phyloP scores from a whole-genome alignment of 2,888 invertebrate species.

The Iphiclides podalirius region DNA sequence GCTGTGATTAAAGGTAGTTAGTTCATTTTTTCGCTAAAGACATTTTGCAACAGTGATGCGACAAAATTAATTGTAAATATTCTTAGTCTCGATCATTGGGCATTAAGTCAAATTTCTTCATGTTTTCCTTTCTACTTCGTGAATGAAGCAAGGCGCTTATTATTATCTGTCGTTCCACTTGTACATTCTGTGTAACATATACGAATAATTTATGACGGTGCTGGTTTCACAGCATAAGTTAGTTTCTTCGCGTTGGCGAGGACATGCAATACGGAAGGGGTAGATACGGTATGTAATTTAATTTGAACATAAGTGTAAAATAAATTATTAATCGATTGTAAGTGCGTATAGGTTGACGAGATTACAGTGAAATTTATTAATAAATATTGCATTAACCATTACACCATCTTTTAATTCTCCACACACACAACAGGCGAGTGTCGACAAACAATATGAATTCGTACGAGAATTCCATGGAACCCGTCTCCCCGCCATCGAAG shows the following conservation, averaged over 20 bases:
- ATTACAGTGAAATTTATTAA: conserved; percentile 78
- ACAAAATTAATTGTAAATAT: conserved; percentile 15
- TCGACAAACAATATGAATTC: conserved; percentile 13
- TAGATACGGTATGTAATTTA: conserved; percentile 57
- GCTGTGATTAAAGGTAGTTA: conserved; percentile 69
- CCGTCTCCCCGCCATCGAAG: conserved; percentile 5
- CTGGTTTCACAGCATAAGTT: conserved; percentile 35
- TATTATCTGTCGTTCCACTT: neutral
- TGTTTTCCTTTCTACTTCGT: neutral
- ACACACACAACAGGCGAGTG: conserved; percentile 42
- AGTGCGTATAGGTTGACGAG: conserved; percentile 74
- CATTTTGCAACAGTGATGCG: conserved; percentile 29
- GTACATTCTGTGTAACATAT: conserved; percentile 10
- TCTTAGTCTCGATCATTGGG: neutral
- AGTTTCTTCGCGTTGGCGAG: conserved; percentile 52
- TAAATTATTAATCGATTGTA: conserved; percentile 74
- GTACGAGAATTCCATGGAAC: neutral
- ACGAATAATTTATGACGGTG: conserved; percentile 14
- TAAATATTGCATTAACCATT: conserved; percentile 78
- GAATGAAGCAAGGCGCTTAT: neutral
- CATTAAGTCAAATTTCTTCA: conserved; percentile 12
- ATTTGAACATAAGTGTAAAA: conserved; percentile 68
- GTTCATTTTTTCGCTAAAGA: conserved; percentile 44
- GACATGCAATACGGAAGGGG: conserved; percentile 69
- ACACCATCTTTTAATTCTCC: conserved; percentile 17